Base-by-base conservation (phyloP, 2,113 vertebrate species). In the Thunnus thynnus region DNA sequence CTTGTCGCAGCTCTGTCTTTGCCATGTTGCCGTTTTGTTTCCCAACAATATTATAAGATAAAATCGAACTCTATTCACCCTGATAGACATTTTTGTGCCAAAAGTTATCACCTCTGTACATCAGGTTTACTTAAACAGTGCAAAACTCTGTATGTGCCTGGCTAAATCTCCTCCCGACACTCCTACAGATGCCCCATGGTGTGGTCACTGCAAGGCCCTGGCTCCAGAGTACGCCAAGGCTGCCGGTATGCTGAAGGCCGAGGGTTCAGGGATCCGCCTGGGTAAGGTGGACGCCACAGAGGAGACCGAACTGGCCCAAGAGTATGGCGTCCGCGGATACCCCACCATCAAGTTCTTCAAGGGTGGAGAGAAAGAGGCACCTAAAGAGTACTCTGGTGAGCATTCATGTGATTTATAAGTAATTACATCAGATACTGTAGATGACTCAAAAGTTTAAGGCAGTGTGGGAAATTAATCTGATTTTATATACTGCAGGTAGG, bases 261-360 rank as follows among this genome's bases (percentile, higher is more conserved):
- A 98, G 76, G 96, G 96, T 3, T 99, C 97, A 0, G 94, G 88
- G 13, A 97, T 99, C 87, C 94, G 96, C 2, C 91, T 99, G 89
- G 98, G 86, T 7, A 99, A 99, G 89, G 98, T 99, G 32, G 98
- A 99, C 0, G 98, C 98, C 82, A 99, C 98, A 0, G 98, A 99
- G 76, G 98, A 99, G 93, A 95, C 96, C 0, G 98, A 99, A 1
- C 95, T 99, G 76, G 97, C 98, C 5, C 97, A 99, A 84, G 95
- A 97, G 80, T 99, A 95, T 0, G 97, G 97, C 0, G 98, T 99
- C 13, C 95, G 97, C 0, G 98, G 98, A 0, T 99, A 99, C 82
- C 98, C 98, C 56, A 99, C 98, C 56, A 99, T 99, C 92, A 99
- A 99, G 84, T 99, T 99, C 93, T 98, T 99, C 85, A 97, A 96